phyloP scores from a whole-genome alignment of 2,888 invertebrate genomes.

The Stratiomys singularior region DNA sequence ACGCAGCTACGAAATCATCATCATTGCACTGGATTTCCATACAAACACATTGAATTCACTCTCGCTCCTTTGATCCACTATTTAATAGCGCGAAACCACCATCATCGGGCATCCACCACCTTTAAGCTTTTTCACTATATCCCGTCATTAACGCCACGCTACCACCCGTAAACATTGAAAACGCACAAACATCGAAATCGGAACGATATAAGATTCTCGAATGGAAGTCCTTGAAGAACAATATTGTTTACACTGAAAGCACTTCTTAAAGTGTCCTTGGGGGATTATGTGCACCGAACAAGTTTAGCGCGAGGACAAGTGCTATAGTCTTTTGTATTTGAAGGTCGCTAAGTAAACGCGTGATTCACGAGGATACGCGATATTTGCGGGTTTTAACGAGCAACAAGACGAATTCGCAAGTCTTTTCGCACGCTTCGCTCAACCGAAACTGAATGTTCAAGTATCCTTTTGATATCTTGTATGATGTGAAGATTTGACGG shows the following conservation, averaged over 20 bases:
- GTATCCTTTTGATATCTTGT: slow-evolving; percentile 15
- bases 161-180: background rate
- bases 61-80: background rate
- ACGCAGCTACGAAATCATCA: slow-evolving; percentile 23
- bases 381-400: background rate
- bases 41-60: background rate
- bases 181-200: background rate
- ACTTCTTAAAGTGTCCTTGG: slow-evolving; percentile 34
- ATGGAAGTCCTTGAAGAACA: slow-evolving; percentile 38
- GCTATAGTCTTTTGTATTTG: slow-evolving; percentile 2
- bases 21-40: slow-evolving; percentile 19
- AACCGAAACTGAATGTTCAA: slow-evolving; percentile 46
- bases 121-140: background rate
- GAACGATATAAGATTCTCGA: slow-evolving; percentile 1
- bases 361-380: background rate
- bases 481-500: background rate
- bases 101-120: background rate
- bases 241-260: slow-evolving; percentile 33
- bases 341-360: slow-evolving; percentile 12
- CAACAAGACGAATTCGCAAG: slow-evolving; percentile 11
- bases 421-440: slow-evolving; percentile 48
- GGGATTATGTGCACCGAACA: slow-evolving; percentile 22
- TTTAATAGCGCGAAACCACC: slow-evolving; percentile 1
- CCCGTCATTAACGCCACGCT: slow-evolving; percentile 14
- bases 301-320: slow-evolving; percentile 15